phyloP scores from a whole-genome alignment of 2,113 vertebrate genomes.

The Anoura caudifer region DNA sequence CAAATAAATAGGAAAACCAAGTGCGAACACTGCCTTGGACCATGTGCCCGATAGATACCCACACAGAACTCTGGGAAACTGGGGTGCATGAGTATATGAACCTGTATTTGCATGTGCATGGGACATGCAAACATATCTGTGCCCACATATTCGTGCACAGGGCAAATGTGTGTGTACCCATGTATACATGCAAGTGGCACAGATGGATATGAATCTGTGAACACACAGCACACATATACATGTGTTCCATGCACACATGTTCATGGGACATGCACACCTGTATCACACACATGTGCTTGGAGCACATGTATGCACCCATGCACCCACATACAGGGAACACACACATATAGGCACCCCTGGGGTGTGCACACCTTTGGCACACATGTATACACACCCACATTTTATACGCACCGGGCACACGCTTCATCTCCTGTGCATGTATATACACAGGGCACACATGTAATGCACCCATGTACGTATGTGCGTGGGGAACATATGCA shows the following conservation, averaged over 20 bases:
- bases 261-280: rapidly evolving
- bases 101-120: neutral
- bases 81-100: neutral
- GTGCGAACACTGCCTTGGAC: neutral
- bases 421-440: neutral
- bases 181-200: neutral
- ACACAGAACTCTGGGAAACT: too few species aligned
- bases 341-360: rapidly evolving
- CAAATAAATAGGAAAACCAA: too few species aligned
- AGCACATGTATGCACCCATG: too few species aligned
- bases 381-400: too few species aligned
- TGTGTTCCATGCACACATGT: too few species aligned
- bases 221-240: neutral
- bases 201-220: rapidly evolving
- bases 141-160: rapidly evolving
- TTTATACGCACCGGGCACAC: too few species aligned
- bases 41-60: neutral
- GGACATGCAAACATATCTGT: rapidly evolving
- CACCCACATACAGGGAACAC: too few species aligned
- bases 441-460: rapidly evolving
- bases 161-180: neutral
- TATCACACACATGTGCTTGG: too few species aligned
- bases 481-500: rapidly evolving
- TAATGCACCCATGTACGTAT: rapidly evolving
- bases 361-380: rapidly evolving